Percentiles rank a stretch among this genome's conserved stretches.
Evolutionary conservation across 2,113 vertebrate genomes (phyloP).

Genomic region (Xenopus borealis): DNA sequence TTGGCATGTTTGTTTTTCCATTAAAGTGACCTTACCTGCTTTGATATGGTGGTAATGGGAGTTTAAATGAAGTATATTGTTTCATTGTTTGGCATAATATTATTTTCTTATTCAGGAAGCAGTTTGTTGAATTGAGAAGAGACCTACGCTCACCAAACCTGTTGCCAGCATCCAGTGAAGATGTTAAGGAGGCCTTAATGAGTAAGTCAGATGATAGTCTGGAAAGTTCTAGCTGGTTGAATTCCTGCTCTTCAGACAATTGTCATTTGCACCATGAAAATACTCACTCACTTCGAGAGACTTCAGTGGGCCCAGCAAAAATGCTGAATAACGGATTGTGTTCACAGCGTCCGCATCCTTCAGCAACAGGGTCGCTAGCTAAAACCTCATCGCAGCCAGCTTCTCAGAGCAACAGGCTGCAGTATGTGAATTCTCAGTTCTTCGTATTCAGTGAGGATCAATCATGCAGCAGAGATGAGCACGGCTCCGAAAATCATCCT

Average conservation of each 20-base stretch:
- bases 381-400: not conserved
- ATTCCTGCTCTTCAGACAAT: slow-evolving; percentile 6
- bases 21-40: too few species aligned
- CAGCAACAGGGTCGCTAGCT: not conserved
- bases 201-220: slow-evolving; percentile 6
- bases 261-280: slow-evolving; percentile 9
- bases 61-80: too few species aligned
- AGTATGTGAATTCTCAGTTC: slow-evolving; percentile 30
- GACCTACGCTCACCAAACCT: slow-evolving; percentile 18
- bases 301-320: not conserved
- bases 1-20: too few species aligned
- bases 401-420: slow-evolving; percentile 4
- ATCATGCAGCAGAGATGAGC: slow-evolving; percentile 35
- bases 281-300: not conserved
- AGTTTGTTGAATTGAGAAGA: slow-evolving; percentile 2
- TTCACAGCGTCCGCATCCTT: not conserved
- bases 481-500: slow-evolving; percentile 31
- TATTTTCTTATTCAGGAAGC: slow-evolving; percentile 21
- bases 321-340: slow-evolving; percentile 2
- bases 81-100: too few species aligned
- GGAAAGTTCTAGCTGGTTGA: not conserved
- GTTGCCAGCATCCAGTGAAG: slow-evolving; percentile 1
- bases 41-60: too few species aligned
- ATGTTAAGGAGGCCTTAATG: not conserved
- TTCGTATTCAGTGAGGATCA: slow-evolving; percentile 39